Base-by-base conservation (phyloP, 2,797 vertebrate species). In the Ctenochaetus hawaiiensis region DNA sequence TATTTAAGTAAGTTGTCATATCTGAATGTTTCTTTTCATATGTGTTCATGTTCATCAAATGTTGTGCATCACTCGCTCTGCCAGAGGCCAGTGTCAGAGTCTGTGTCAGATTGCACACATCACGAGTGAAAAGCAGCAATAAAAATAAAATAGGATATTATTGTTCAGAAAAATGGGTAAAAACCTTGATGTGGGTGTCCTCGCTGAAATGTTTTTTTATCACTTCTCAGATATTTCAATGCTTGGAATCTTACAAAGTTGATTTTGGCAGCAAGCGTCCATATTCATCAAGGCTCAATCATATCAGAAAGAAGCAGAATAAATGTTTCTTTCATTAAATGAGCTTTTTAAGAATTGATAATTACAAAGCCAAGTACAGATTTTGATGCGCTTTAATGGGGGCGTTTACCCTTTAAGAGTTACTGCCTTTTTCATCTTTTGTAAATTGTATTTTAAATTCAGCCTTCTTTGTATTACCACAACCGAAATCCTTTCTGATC, bases 401-500 rank as follows among this genome's bases (percentile, higher is more conserved):
- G 26, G 18, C 7, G 18, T 72, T 72, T 67, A 52, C 20, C 22
- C 2, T 52, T 61, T 43, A 81, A 67, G n/a, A 64, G 16, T 3
- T 52, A 8, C 26, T 5, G 16, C 11, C 8, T 64, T 66, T 41
- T 37, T 69, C 62, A 76, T 77, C 44, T 53, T 57, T 67, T 16
- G 0, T 18, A 44, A 63, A 67, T 51, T 20, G 54, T 23, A 44
- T 67, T 30, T 65, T 20, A 68, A 69, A 84, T 67, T 8, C 37
- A 47, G n/a, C 16, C 64, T 39, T 72, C 76, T 68, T 73, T 78
- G 44, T 78, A 67, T 80, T 61, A 82, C 69, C 45, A 63, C 69
- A 83, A 72, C 64, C 44, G 23, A 76, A 64, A 70, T 74, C 65
- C 65, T 84, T 61, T 78, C 30, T 37, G 49, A 43, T 84, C 62